Base-by-base conservation (phyloP, 2,113 vertebrate species). In the Leptobrachium ailaonicum region DNA sequence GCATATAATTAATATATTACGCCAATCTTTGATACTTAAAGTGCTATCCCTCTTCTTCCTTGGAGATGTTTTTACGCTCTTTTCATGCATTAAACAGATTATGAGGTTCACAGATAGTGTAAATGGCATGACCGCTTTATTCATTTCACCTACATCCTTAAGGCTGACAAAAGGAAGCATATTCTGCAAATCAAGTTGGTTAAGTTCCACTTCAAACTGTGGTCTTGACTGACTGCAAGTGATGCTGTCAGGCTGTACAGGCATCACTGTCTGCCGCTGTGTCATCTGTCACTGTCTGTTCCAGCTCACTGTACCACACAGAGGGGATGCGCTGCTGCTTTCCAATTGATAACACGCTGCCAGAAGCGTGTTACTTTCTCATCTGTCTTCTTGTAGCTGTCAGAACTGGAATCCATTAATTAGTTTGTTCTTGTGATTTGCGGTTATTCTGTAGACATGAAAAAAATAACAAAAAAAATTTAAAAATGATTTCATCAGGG, bases 201-300 rank as follows among this genome's bases (percentile, higher is more conserved):
- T 92, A 89, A 92, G 90, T 92, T 92, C 89, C 89, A 83, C 85
- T 74, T 82, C 90, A 14, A 83, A 92, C 89, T 83, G 1, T 79
- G 85, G 90, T 85, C 89, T 90, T 96, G 95, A 97, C 94, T 95
- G 96, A 96, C 95, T 94, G 95, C 91, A 90, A 90, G 88, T 91
- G 93, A 92, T 90, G 91, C 95, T 96, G 96, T 97, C 96, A 95
- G 93, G 90, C 92, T 82, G 5, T 94, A 93, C 94, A 93, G 94
- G 88, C 96, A 90, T 95, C 93, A 94, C 95, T 92, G 93, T 95
- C 94, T 93, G 92, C 92, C 87, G 90, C 93, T 88, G 89, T 95
- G 95, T 95, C 93, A 94, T 94, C 96, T 96, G 97, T 96, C 97
- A 98, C 93, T 90, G 94, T 95, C 93, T 89, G 96, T 98, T 97